Conservation (phyloP, 2,797 vertebrate genomes). For the Sebastes nivosus region DNA sequence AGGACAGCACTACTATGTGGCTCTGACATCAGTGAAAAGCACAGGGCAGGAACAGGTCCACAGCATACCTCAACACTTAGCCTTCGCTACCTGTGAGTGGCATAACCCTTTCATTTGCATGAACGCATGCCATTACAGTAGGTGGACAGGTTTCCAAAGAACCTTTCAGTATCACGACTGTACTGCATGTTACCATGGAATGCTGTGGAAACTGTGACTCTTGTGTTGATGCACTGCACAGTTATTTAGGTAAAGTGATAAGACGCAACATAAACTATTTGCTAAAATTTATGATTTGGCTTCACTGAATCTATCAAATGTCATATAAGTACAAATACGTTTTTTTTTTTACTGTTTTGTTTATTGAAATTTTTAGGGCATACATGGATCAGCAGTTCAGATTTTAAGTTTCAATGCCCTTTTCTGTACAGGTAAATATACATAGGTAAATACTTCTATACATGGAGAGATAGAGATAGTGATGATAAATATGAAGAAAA, state of each 20-base stretch:
- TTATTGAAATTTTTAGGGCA: background rate
- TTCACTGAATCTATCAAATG: background rate
- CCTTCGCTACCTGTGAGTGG: conserved; percentile 89
- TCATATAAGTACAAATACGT: background rate
- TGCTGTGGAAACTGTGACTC: background rate
- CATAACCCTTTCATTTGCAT: background rate
- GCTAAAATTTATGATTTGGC: background rate
- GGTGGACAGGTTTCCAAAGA: background rate
- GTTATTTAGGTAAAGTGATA: background rate
- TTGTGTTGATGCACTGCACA: background rate
- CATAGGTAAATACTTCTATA: background rate
- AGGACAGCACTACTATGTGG: conserved; percentile 88
- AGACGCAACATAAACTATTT: background rate
- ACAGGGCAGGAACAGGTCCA: conserved; percentile 87
- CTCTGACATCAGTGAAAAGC: conserved; percentile 86
- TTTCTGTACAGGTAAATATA: background rate
- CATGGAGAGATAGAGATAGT: background rate
- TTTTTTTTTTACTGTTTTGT: background rate
- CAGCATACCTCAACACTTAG: conserved; percentile 87
- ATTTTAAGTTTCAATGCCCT: background rate
- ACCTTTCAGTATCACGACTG: background rate
- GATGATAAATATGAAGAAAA: background rate
- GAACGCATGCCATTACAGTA: background rate
- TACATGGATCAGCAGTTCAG: background rate
- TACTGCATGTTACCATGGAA: background rate